phyloP scores from a whole-genome alignment of 2,797 vertebrate genomes.

The Podarcis siculus region DNA sequence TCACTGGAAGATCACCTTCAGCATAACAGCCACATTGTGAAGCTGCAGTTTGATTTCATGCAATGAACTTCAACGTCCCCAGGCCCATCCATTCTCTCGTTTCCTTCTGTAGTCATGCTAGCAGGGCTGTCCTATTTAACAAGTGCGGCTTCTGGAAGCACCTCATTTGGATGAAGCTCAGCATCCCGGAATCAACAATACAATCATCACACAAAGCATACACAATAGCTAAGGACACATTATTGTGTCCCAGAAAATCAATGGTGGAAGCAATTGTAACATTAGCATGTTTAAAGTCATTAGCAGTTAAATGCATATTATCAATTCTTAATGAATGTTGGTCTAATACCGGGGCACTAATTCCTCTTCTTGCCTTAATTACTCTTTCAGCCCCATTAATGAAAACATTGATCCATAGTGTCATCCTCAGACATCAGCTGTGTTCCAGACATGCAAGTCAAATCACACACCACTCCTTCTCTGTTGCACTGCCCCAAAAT shows the following conservation, averaged over 20 bases:
- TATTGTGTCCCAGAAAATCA: constrained; percentile 42
- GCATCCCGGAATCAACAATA: constrained; percentile 1
- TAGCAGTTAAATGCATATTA: constrained; percentile 44
- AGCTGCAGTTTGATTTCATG: neutral
- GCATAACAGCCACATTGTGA: neutral
- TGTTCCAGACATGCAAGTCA: constrained; percentile 5
- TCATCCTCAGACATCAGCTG: constrained; percentile 19
- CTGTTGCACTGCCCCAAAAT: neutral
- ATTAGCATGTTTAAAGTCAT: constrained; percentile 36
- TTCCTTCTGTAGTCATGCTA: neutral
- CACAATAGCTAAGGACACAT: constrained; percentile 17
- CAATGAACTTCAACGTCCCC: neutral
- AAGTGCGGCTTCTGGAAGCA: neutral
- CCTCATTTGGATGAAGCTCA: neutral
- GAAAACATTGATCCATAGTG: constrained; percentile 27
- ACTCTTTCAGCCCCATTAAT: constrained; percentile 43
- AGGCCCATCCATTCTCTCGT: neutral
- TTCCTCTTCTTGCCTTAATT: constrained; percentile 39
- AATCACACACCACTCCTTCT: neutral
- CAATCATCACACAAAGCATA: constrained; percentile 1
- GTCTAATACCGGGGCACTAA: constrained; percentile 36
- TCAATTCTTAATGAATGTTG: constrained; percentile 39
- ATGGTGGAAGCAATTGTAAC: constrained; percentile 41
- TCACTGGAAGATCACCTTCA: neutral
- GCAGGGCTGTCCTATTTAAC: neutral